phyloP scores from a whole-genome alignment of 1,140 invertebrate genomes.

The Homarus americanus region DNA sequence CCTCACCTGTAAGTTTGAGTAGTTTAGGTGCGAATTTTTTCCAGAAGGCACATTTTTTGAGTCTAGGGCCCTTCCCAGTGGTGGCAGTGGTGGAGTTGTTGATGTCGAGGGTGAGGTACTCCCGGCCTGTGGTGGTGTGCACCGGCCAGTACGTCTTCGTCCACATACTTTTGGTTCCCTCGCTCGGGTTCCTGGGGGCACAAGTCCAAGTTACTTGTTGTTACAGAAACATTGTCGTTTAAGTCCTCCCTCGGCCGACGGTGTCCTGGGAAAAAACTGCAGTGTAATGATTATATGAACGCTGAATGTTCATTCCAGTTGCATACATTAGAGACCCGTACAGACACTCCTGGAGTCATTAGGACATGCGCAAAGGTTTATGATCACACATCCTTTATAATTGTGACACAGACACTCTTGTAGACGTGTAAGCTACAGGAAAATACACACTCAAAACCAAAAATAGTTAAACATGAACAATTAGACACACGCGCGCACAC shows the following conservation, averaged over 20 bases:
- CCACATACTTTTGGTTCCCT: slow-evolving; percentile 62
- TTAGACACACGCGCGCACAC: not conserved
- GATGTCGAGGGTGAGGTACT: slow-evolving; percentile 90
- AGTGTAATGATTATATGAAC: too few relatives aligned
- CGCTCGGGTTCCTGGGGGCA: slow-evolving; percentile 74
- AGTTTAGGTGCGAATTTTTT: slow-evolving; percentile 93
- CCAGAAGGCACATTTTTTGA: slow-evolving; percentile 97
- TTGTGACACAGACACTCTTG: too few relatives aligned
- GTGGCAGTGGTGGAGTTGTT: slow-evolving; percentile 85
- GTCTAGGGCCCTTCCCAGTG: slow-evolving; percentile 90
- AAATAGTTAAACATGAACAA: not conserved
- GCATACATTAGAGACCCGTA: too few relatives aligned
- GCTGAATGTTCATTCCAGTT: too few relatives aligned
- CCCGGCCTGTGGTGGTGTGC: slow-evolving; percentile 88
- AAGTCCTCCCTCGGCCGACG: too few relatives aligned
- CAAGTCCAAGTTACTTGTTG: too few relatives aligned
- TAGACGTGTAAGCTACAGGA: too few relatives aligned
- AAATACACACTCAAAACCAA: not conserved
- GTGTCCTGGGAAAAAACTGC: too few relatives aligned
- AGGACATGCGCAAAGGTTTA: too few relatives aligned
- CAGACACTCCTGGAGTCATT: too few relatives aligned
- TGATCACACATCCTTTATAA: too few relatives aligned
- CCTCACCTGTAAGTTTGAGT: slow-evolving; percentile 71
- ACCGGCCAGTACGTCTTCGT: slow-evolving; percentile 87
- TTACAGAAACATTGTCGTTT: too few relatives aligned